Base-by-base conservation (phyloP, 2,113 vertebrate species). In the Lycocorax pyrrhopterus region DNA sequence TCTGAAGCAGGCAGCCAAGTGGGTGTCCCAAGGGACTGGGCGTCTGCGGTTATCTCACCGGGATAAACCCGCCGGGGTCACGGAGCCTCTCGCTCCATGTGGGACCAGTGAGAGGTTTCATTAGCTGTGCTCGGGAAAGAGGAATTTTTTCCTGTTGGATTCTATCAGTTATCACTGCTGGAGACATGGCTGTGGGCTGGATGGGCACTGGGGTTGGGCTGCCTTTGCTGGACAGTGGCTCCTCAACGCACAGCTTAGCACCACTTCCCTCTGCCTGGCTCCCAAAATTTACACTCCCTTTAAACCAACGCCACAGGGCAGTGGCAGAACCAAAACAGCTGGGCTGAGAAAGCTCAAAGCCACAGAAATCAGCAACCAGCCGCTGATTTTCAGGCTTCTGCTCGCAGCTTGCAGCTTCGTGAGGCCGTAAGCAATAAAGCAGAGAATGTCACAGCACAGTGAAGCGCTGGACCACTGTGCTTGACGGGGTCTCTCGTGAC, bases 381-480 rank as follows among this genome's bases (percentile, higher is more conserved):
- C 0, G 12, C 51, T 90, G 81, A 25, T 93, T 93, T 90, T 86
- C 62, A 71, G 52, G 68, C 83, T 90, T 56, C 79, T 93, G 39
- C 73, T 93, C 79, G 75, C 59, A 71, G 3, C 75, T 86, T 27
- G 47, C 47, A 84, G 85, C 52, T 92, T 91, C 22, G 16, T 23
- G 88, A 92, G 90, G 35, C 20, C 39, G 69, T 35, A 74, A 81
- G 92, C 72, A 93, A 77, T 63, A 94, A 78, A 94, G 87, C 85
- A 90, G 90, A 84, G 92, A 95, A 77, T 71, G 82, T 78, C 79
- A 93, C 67, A 92, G 94, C 79, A 15, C 47, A 90, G 92, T 6
- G 44, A 89, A 93, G 75, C 30, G 0, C 79, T 89, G 92, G 95
- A 93, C 93, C 93, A 93, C 84, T 90, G 33, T 85, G 88, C 94